Evolutionary conservation across 2,888 invertebrate genomes (phyloP).

Genomic region (Trilocha varians): DNA sequence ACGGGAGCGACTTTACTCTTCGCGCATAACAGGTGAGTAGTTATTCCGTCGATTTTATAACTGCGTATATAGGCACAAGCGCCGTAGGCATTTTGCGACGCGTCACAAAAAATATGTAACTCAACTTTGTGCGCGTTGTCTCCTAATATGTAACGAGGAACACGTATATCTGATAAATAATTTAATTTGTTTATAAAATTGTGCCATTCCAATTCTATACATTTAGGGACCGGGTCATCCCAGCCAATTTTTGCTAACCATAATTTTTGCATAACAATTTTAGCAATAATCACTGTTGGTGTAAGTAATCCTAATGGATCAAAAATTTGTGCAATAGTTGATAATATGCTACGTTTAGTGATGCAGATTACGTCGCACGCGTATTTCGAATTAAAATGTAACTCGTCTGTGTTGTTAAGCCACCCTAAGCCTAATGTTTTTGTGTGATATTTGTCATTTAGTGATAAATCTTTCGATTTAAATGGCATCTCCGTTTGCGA

Average conservation of each 20-base stretch:
- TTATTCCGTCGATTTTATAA: neutral
- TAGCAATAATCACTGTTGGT: slow-evolving; percentile 14
- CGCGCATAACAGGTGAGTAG: slow-evolving; percentile 2
- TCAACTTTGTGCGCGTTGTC: too few species aligned
- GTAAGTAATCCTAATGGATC: slow-evolving; percentile 17
- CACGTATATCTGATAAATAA: neutral
- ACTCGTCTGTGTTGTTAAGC: slow-evolving; percentile 7
- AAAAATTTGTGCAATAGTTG: slow-evolving; percentile 14
- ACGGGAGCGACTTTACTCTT: slow-evolving; percentile 10
- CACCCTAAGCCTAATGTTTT: slow-evolving; percentile 16
- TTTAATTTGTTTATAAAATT: slow-evolving; percentile 1
- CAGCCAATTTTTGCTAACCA: slow-evolving; percentile 17
- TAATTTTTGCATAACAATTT: slow-evolving; percentile 19
- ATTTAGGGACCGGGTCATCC: slow-evolving; percentile 16
- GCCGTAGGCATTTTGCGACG: slow-evolving; percentile 4
- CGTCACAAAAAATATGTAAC: slow-evolving; percentile 1
- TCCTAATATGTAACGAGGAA: neutral
- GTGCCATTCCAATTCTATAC: too few species aligned
- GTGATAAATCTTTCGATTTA: slow-evolving; percentile 6
- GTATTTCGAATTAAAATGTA: slow-evolving; percentile 6
- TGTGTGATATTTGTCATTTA: slow-evolving; percentile 8
- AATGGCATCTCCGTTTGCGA: slow-evolving; percentile 1
- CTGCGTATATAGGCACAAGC: too few species aligned
- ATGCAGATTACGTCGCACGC: too few species aligned
- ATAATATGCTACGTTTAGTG: too few species aligned